Evolutionary conservation across 2,888 invertebrate genomes (phyloP), one percentile per base, ranked within the genome.

Genomic region (Lasiommata megera): DNA sequence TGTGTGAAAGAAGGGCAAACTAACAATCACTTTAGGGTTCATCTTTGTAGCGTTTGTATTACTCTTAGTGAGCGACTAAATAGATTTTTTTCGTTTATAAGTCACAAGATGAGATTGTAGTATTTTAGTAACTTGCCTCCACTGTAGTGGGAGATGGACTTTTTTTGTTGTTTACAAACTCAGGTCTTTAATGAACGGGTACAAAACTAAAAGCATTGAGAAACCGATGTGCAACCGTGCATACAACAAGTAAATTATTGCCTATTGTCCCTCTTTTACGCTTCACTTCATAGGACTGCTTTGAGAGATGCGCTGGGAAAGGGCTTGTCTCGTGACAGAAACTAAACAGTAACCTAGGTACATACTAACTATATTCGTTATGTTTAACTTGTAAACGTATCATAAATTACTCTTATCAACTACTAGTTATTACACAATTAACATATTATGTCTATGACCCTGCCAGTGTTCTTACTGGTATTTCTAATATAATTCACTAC

Each of bases 261-360:
- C 65, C 77, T 65, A 79, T 81, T 82, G 81, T 82, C 72, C 76
- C 68, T 67, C 66, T 71, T 70, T 72, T 68, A 79, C 70, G 79
- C 74, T 70, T 70, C 74, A 83, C 51, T 64, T 59, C 56, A 46
- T 47, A 31, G 50, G 48, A 56, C 55, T 59, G 54, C 69, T 72
- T 70, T 68, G 65, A 61, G 59, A 67, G 64, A 60, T 56, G 60
- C 56, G 63, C 58, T 58, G 47, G 44, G 44, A 56, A 58, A 60
- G 50, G 53, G 56, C 53, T 31, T 55, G 37, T 48, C 55, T 55
- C 56, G 56, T 43, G 54, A 40, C 47, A 38, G 34, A 44, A 17
- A 17, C 9, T 1, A 31, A 31, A 31, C 7, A 1, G 5, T 31
- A 31, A 31, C 3, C 3, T 31, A 9, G 1, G 7, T 31, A 9